Percentiles rank a stretch among this genome's conserved stretches.
Evolutionary conservation across 2,888 invertebrate genomes (phyloP).

Genomic region (Drosophila histrio): DNA sequence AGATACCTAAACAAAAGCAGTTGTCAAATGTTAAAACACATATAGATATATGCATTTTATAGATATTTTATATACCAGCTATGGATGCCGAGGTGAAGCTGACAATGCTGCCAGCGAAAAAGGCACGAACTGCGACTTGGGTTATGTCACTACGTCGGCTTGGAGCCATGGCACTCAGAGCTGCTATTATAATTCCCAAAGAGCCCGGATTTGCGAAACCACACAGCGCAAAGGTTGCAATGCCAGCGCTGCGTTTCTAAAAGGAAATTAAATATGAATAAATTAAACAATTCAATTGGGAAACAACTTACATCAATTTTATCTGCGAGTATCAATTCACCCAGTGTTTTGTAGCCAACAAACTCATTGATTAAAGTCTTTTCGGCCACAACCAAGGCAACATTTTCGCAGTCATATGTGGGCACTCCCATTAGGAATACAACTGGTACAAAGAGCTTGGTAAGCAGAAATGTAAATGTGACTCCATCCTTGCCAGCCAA

Average conservation of each 20-base stretch:
- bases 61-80: conserved; percentile 34
- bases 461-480: conserved; percentile 27
- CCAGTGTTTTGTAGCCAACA: conserved; percentile 91
- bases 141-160: conserved; percentile 16
- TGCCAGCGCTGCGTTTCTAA: conserved; percentile 90
- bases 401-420: conserved; percentile 87
- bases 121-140: conserved; percentile 16
- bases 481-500: conserved; percentile 23
- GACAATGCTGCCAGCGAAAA: conserved; percentile 46
- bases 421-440: conserved; percentile 55
- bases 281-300: too few species aligned
- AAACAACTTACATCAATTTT: conserved; percentile 37
- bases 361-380: conserved; percentile 97
- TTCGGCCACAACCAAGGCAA: conserved; percentile 92
- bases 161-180: conserved; percentile 90
- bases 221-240: conserved; percentile 94
- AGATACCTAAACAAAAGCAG: conserved; percentile 23
- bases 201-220: conserved; percentile 95
- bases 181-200: conserved; percentile 92
- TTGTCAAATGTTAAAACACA: neutral
- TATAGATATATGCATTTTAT: neutral
- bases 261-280: neutral
- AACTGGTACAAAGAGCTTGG: conserved; percentile 33
- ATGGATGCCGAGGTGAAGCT: conserved; percentile 55
- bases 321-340: conserved; percentile 85